Percentiles rank a stretch among this genome's conserved stretches.
These are phyloP conservation scores for Gryon sp. DNA, from an alignment of 1,140 invertebrate genomes.

Conservation along the genomic window DNA sequence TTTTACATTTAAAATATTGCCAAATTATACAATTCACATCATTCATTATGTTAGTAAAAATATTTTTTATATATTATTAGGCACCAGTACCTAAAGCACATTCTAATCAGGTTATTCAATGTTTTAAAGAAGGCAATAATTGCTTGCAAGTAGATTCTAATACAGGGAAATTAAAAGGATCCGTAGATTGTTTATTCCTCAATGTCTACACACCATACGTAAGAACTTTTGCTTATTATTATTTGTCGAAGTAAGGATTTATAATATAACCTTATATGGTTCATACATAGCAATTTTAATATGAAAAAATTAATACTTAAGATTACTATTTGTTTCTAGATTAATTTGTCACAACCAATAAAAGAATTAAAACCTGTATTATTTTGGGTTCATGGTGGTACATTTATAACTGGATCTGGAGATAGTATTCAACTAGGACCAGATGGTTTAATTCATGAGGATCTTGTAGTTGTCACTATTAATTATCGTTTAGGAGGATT, in stretches of 20 bases:
- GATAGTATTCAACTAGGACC: constrained; percentile 25
- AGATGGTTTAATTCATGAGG: constrained; percentile 72
- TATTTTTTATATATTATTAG: constrained; percentile 14
- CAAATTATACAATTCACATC: no score
- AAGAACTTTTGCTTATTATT: not conserved
- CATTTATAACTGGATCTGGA: constrained; percentile 13
- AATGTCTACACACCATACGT: constrained; percentile 29
- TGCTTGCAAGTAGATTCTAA: constrained; percentile 20
- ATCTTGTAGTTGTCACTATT: constrained; percentile 78
- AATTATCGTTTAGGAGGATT: constrained; percentile 77
- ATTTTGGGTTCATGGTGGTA: constrained; percentile 50
- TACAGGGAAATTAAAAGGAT: constrained; percentile 1
- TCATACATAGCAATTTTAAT: not conserved
- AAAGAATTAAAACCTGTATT: constrained; percentile 17
- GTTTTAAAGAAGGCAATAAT: constrained; percentile 21
- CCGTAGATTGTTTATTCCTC: constrained; percentile 36
- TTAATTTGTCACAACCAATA: no score
- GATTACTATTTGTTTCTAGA: no score
- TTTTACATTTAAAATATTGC: no score
- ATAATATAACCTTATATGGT: not conserved
- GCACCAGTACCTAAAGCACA: constrained; percentile 9
- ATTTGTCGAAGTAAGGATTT: not conserved
- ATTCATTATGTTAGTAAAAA: no score
- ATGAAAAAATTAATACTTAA: no score
- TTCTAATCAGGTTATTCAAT: not conserved